A percentile compares a stretch with the other conserved stretches of the same genome.
Conservation (phyloP, 2,113 vertebrate species). For the Malurus elegans region DNA sequence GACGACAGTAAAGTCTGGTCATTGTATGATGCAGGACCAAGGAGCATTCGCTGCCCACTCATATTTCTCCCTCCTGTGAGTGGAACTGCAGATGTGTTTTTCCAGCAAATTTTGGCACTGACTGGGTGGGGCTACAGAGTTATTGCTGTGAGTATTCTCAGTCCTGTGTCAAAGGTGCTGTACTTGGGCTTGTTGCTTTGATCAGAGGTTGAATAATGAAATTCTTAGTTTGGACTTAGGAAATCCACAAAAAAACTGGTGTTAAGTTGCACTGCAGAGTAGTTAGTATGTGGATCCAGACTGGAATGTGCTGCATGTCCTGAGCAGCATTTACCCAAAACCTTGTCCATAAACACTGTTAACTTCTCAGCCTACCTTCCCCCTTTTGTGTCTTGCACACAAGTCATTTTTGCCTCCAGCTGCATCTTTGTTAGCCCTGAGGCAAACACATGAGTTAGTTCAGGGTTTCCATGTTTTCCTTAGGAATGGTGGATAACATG, state of each 20-base stretch:
- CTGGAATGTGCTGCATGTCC: background rate
- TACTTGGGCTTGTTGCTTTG: background rate
- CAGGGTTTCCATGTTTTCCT: background rate
- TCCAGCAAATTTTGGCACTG: constrained; percentile 93
- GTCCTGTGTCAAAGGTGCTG: background rate
- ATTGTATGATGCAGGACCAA: constrained; percentile 92
- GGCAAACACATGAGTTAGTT: background rate
- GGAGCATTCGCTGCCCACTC: constrained; percentile 92
- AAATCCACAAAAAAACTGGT: rapidly evolving
- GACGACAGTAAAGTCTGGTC: constrained; percentile 99
- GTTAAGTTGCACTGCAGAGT: background rate
- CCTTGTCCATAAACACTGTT: background rate
- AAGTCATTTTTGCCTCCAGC: background rate
- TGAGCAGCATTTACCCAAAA: background rate
- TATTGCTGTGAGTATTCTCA: constrained; percentile 86
- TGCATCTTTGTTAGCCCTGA: background rate
- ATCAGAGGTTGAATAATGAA: background rate
- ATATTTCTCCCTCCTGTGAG: constrained; percentile 96
- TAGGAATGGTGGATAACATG: background rate
- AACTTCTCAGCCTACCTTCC: background rate
- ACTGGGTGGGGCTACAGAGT: constrained; percentile 97
- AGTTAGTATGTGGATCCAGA: background rate
- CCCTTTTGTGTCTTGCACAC: background rate
- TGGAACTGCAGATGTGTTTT: constrained; percentile 96
- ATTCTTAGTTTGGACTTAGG: background rate